Base-by-base conservation (phyloP, 2,888 invertebrate genomes). In the Andrena bucephala region DNA sequence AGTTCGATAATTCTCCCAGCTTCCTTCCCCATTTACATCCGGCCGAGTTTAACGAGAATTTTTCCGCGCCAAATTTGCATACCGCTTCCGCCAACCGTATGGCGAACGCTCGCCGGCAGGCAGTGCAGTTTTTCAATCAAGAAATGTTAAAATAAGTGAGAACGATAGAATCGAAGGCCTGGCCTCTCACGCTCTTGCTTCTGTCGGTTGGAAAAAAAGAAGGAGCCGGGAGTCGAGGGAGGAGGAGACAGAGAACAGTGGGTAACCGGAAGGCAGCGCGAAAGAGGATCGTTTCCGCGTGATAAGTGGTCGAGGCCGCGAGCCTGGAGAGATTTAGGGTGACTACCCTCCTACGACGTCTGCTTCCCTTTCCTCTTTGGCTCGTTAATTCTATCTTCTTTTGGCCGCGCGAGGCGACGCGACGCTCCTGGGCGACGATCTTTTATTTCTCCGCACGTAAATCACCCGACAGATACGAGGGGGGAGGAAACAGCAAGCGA, bases 401-500 rank as follows among this genome's bases (percentile, higher is more conserved):
- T 63, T 50, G 29, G 60, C 20, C 57, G 31, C 24, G 1, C 24
- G 68, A 52, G 27, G 50, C 31, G 50, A 5, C 54, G 10, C n/a
- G 52, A 42, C 24, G 42, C 31, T 16, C n/a, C 60, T 50, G 2
- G 71, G 59, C 59, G 29, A 29, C 33, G 76, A 72, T 81, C 88
- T 87, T 90, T 91, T 90, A 90, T 91, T 90, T 82, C 79, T 83
- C 65, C 80, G 8, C 62, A 74, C 89, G 89, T 91, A 91, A 92
- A 91, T 92, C 91, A 91, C 90, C 85, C 81, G 90, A 89, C 90
- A 87, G 89, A 87, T 89, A 67, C 36, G 86, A 89, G 87, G 62
- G 63, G 70, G 65, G 67, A 31, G 31, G 59, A 33, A 69, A 57
- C 70, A 52, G 50, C 24, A 48, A 54, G 36, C 31, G 60, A 63